phyloP scores from a whole-genome alignment of 2,113 vertebrate species.

The Fregata magnificens region DNA sequence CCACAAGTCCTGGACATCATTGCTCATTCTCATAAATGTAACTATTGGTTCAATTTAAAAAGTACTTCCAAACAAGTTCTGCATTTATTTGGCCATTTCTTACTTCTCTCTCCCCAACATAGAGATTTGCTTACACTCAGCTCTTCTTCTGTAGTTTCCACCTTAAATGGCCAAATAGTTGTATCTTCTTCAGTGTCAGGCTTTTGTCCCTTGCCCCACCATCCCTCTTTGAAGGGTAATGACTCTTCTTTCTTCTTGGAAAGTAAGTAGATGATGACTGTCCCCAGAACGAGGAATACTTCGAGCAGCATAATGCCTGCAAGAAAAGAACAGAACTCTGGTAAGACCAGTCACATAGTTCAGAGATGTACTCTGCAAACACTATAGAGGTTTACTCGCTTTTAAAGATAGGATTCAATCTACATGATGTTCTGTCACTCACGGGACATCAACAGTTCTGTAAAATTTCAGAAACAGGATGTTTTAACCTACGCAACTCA shows the following conservation, averaged over 20 bases:
- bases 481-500: background rate
- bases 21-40: background rate
- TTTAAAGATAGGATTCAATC: background rate
- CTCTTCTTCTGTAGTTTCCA: conserved; percentile 76
- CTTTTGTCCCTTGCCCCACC: conserved; percentile 74
- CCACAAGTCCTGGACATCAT: background rate
- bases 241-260: conserved; percentile 64
- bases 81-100: background rate
- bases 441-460: background rate
- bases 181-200: conserved; percentile 46
- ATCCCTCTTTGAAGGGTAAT: conserved; percentile 69
- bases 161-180: conserved; percentile 70
- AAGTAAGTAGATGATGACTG: conserved; percentile 62
- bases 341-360: background rate
- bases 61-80: background rate
- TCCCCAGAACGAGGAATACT: conserved; percentile 48
- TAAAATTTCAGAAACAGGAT: background rate
- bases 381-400: background rate
- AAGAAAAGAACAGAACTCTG: background rate
- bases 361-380: background rate
- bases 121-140: conserved; percentile 65
- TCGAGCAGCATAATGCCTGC: conserved; percentile 73
- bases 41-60: background rate
- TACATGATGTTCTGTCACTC: background rate
- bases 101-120: background rate